Base-by-base conservation (phyloP, 2,888 invertebrate genomes). In the Sepioteuthis lessoniana region DNA sequence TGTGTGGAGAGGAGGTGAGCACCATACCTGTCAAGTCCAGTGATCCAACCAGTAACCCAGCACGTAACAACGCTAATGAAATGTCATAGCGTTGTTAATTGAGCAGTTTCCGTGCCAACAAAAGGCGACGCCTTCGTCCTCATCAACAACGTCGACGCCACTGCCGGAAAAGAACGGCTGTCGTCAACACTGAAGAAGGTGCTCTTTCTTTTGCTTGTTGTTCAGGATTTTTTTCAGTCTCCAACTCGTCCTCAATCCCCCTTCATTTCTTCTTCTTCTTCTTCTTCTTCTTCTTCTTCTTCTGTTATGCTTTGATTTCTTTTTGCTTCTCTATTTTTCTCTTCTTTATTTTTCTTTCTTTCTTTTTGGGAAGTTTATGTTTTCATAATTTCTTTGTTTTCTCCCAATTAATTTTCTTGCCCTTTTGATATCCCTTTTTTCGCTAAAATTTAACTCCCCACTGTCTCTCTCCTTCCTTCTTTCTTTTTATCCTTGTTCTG, bases 31-130 rank as follows among this genome's bases (percentile, higher is more conserved):
- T 76, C 76, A 76, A 76, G 76, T 76, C n/a, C 76, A 76, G 76
- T 76, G 76, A 76, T 76, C 76, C 76, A 35, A 76, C 76, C 76
- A n/a, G n/a, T 76, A 76, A 76, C 76, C 76, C 76, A 76, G 76
- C 76, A 76, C 76, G 76, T 76, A 76, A 76, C 76, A 35, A 13
- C 76, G 76, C 76, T 76, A 76, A 76, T 76, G 76, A 76, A 76
- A 76, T 76, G 76, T 76, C 76, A 76, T 76, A 76, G 76, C 35
- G 76, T 35, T 76, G 76, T 76, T 76, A 76, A 76, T 76, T 76
- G 76, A 76, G 76, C 76, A 76, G 76, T 76, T 76, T 76, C 76
- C 76, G 76, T 76, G 76, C 76, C 76, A 76, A 76, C 76, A 76
- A 76, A 42, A 76, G 76, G 76, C 76, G 76, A 76, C 76, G 76